Conservation (phyloP, 2,888 invertebrate species). For the Zaprionus bogoriensis region DNA sequence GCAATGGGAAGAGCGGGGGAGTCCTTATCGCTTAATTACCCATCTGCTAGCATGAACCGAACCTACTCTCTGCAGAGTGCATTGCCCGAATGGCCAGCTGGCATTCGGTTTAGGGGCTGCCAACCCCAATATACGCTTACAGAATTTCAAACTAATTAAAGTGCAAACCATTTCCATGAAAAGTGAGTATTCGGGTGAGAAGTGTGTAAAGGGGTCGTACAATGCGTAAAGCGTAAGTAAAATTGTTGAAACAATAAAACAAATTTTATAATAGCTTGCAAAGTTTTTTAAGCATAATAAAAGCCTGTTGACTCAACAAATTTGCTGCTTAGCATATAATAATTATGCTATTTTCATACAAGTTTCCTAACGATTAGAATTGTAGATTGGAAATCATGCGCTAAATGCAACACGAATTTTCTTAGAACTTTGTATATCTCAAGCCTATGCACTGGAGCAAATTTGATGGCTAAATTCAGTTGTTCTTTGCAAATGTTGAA, state of each 20-base stretch:
- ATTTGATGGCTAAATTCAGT: too few species aligned
- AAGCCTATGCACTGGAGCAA: too few species aligned
- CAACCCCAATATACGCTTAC: background rate
- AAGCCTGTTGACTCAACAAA: background rate
- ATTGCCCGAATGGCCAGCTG: background rate
- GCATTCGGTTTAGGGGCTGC: background rate
- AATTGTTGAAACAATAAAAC: background rate
- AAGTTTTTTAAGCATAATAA: background rate
- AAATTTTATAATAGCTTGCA: background rate
- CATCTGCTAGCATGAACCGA: constrained; percentile 9
- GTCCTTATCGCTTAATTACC: constrained; percentile 39
- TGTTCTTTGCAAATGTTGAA: too few species aligned
- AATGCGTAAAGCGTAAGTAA: background rate
- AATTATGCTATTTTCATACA: background rate
- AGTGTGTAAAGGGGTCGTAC: background rate
- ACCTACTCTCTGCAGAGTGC: background rate
- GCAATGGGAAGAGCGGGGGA: constrained; percentile 4
- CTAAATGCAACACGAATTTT: too few species aligned
- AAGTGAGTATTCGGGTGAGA: background rate
- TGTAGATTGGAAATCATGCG: background rate
- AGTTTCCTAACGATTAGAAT: background rate
- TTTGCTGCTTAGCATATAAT: background rate
- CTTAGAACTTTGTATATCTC: too few species aligned
- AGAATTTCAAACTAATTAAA: background rate
- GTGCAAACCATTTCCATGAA: background rate